Evolutionary conservation across 2,113 vertebrate species (phyloP), one percentile per base, ranked within the genome.

Genomic region (Austrofundulus limnaeus): DNA sequence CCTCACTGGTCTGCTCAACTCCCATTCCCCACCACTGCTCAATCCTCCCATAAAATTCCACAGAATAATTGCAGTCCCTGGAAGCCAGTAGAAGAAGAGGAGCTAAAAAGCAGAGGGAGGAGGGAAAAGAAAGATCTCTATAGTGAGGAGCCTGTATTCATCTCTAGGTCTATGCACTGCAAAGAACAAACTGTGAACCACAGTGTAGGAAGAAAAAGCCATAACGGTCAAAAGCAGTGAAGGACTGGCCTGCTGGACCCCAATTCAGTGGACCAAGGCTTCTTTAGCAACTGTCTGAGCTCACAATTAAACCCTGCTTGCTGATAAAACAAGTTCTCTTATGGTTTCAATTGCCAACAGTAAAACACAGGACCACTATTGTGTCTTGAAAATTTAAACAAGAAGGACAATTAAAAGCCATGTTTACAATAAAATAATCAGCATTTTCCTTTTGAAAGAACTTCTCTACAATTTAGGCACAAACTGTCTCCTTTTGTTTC

Each of bases 401-500:
- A 70, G 83, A 87, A 91, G 88, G 89, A 89, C 91, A 94, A 94
- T 94, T 87, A 94, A 92, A 94, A 95, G 93, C 84, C 84, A 82
- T 92, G 92, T 14, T 86, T 85, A 95, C 93, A 94, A 94, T 92
- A 93, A 90, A 89, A 92, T 92, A 93, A 93, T 92, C 93, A 87
- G 92, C 90, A 76, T 94, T 95, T 94, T 93, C 91, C 78, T 90
- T 89, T 46, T 87, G 93, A 94, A 89, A 91, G 91, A 92, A 82
- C 86, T 83, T 75, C 72, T 89, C 85, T 90, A 89, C 87, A 89
- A 87, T 90, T 93, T 87, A 90, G 91, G 91, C 92, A 92, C 91
- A 89, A 93, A 82, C 88, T 87, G 82, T 80, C 82, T 82, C 82
- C 81, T 78, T 82, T 91, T 90, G 88, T 57, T 61, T 66, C 50